Evolutionary conservation across 2,888 invertebrate species (phyloP), one percentile per base, ranked within the genome.

Genomic region (Calameuta pallipes): DNA sequence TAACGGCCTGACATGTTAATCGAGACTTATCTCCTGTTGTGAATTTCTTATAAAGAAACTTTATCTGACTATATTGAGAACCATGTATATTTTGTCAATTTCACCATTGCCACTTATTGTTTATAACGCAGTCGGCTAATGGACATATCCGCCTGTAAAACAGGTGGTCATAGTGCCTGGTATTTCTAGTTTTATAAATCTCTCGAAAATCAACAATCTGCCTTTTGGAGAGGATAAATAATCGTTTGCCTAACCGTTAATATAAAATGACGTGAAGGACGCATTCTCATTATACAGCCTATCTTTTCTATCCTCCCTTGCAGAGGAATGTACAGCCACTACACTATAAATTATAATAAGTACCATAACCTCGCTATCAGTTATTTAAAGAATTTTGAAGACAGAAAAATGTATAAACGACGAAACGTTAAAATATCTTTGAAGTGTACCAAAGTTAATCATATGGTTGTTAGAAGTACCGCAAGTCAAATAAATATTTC

Each of bases 1-100:
- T 76, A 85, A 88, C 85, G 87, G 88, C 88, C 87, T 87, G 86
- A 84, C 83, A 74, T 84, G 75, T 80, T 77, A 75, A 81, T 80
- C 76, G 83, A 80, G 74, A 79, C 75, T 77, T 75, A 77, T 74
- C 75, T 76, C 30, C 4, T 81, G 80, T 82, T 76, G 80, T 78
- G 76, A 75, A 73, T 80, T 83, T 76, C 76, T 75, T 82, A 79
- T 79, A 80, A 78, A 78, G 23, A 56, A 23, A 77, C 68, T 80
- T 80, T 79, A 77, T 79, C 80, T 78, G 75, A 78, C 80, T 81
- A 78, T 78, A 79, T 83, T 74, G 36, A 33, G 31, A 30, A 69
- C 75, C 78, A 1, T 75, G 69, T 78, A 78, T 78, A 74, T 56
- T 76, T 71, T 30, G 2, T 56, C 23, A 56, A 56, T 56, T 56